phyloP scores from a whole-genome alignment of 2,797 vertebrate species.

The Leptatherina wallacei region DNA sequence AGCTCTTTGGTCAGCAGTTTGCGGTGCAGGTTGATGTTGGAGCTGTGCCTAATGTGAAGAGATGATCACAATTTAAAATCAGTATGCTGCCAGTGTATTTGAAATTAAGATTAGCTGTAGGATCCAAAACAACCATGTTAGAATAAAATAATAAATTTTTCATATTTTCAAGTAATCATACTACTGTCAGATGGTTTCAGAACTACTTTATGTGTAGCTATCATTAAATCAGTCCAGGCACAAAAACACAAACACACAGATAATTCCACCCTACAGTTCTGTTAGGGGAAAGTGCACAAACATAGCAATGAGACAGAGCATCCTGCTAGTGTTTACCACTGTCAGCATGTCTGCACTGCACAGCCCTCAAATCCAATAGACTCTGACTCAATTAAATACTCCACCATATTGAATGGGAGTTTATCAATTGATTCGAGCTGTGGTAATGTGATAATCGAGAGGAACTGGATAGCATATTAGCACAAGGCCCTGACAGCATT shows the following conservation, averaged over 20 bases:
- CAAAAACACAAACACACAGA: conserved; percentile 41
- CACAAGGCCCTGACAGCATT: conserved; percentile 92
- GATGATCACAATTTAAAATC: conserved; percentile 51
- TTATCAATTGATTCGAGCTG: conserved; percentile 98
- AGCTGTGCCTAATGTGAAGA: conserved; percentile 91
- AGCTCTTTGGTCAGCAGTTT: conserved; percentile 99
- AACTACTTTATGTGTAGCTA: conserved; percentile 22
- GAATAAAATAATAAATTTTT: conserved; percentile 15
- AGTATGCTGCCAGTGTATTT: neutral
- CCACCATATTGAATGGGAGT: conserved; percentile 94
- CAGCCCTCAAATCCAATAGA: conserved; percentile 95
- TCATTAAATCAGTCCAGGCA: conserved; percentile 30
- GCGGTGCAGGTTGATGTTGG: conserved; percentile 99
- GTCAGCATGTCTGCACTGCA: conserved; percentile 92
- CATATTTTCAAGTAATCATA: conserved; percentile 11
- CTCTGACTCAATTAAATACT: conserved; percentile 99
- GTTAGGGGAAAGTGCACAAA: conserved; percentile 54
- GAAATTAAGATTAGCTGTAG: neutral
- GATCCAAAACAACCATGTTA: conserved; percentile 15
- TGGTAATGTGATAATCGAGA: conserved; percentile 99
- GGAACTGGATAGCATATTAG: conserved; percentile 98
- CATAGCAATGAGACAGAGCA: conserved; percentile 66
- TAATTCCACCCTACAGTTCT: conserved; percentile 48
- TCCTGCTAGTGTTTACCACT: conserved; percentile 90
- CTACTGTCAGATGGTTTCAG: conserved; percentile 19